These are phyloP conservation scores for Miltochrista miniata DNA, from an alignment of 2,888 invertebrate species.

Conservation along the genomic window DNA sequence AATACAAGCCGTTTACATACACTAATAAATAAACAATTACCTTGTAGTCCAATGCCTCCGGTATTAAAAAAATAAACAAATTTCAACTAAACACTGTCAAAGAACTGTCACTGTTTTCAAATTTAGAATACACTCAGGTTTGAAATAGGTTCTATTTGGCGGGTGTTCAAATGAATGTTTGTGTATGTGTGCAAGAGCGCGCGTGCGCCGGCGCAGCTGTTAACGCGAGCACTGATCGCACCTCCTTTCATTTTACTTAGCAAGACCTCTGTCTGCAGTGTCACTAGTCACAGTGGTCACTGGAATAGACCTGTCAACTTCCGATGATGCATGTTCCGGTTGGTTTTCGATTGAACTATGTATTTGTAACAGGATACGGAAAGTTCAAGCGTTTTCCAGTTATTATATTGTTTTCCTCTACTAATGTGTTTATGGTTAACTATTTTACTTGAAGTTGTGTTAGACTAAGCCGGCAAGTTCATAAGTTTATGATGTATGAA, in stretches of 20 bases:
- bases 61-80: slow-evolving; percentile 41
- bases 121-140: slow-evolving; percentile 41
- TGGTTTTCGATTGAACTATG: slow-evolving; percentile 41
- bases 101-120: slow-evolving; percentile 52
- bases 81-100: slow-evolving; percentile 50
- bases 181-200: slow-evolving; percentile 26
- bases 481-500: too few species aligned
- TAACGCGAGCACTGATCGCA: slow-evolving; percentile 70
- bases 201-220: slow-evolving; percentile 61
- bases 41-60: slow-evolving; percentile 44
- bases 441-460: background rate
- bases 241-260: slow-evolving; percentile 66
- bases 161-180: slow-evolving; percentile 39
- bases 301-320: slow-evolving; percentile 52
- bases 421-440: background rate
- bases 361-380: slow-evolving; percentile 32
- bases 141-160: slow-evolving; percentile 50
- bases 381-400: slow-evolving; percentile 12
- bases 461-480: background rate
- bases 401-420: slow-evolving; percentile 8
- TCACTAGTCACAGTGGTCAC: slow-evolving; percentile 47
- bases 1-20: slow-evolving; percentile 2
- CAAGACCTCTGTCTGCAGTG: slow-evolving; percentile 52
- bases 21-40: slow-evolving; percentile 41
- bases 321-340: slow-evolving; percentile 75